phyloP scores from a whole-genome alignment of 2,888 invertebrate species.

The Peribatodes rhomboidaria region DNA sequence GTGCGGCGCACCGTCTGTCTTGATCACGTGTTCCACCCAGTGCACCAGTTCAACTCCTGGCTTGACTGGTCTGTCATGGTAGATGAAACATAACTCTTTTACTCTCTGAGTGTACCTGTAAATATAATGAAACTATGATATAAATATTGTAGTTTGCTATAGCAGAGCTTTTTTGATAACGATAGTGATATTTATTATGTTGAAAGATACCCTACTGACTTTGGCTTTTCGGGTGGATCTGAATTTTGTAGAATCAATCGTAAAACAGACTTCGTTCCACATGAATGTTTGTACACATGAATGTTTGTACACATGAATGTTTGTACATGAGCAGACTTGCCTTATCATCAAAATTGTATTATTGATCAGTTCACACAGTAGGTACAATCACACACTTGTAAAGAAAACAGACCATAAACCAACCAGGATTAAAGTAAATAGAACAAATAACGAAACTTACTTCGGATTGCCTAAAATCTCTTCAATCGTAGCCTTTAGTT shows the following conservation, averaged over 20 bases:
- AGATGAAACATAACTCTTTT: constrained; percentile 56
- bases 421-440: not conserved
- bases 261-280: too few relatives aligned
- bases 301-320: too few relatives aligned
- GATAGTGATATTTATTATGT: too few relatives aligned
- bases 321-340: too few relatives aligned
- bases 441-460: constrained; percentile 47
- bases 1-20: constrained; percentile 59
- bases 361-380: too few relatives aligned
- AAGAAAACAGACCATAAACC: not conserved
- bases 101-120: constrained; percentile 56
- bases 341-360: too few relatives aligned
- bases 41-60: constrained; percentile 60
- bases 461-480: constrained; percentile 55
- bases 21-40: constrained; percentile 63
- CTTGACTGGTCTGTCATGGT: constrained; percentile 58
- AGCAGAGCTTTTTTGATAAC: too few relatives aligned
- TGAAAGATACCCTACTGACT: too few relatives aligned
- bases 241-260: too few relatives aligned
- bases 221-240: too few relatives aligned
- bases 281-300: too few relatives aligned
- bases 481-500: constrained; percentile 55
- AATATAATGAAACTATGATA: constrained; percentile 6
- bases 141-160: not conserved
- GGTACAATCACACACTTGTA: too few relatives aligned